Conservation (phyloP, 2,113 vertebrate species). For the Forbesichthys papilliferus region DNA sequence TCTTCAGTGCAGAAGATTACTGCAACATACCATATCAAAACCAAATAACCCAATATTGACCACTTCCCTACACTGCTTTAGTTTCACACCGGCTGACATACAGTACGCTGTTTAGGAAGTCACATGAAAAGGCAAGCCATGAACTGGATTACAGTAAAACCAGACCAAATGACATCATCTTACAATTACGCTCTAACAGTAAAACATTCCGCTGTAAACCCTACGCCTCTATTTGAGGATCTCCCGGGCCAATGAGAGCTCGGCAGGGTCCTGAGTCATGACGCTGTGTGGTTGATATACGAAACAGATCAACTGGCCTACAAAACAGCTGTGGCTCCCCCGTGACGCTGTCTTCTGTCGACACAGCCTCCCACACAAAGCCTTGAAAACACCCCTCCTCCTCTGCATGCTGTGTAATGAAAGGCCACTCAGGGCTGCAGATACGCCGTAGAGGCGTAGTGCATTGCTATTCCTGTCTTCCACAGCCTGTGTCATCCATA, state of each 20-base stretch:
- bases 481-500: constrained; percentile 33
- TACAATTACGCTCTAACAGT: constrained; percentile 11
- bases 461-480: constrained; percentile 45
- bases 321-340: constrained; percentile 56
- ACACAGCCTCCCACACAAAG: constrained; percentile 55
- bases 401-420: constrained; percentile 52
- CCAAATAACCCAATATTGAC: not conserved
- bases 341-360: constrained; percentile 56
- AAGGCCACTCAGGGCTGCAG: constrained; percentile 38
- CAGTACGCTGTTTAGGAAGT: constrained; percentile 13
- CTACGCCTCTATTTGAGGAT: constrained; percentile 19
- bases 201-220: constrained; percentile 27
- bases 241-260: constrained; percentile 5
- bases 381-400: constrained; percentile 57
- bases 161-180: constrained; percentile 18
- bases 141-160: constrained; percentile 19
- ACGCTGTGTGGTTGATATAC: constrained; percentile 4
- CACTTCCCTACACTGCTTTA: not conserved
- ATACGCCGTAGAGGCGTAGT: not conserved
- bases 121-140: constrained; percentile 16
- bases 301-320: constrained; percentile 43
- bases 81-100: not conserved
- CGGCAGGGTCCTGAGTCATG: constrained; percentile 38
- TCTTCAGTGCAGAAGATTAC: not conserved
- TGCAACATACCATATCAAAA: not conserved